Evolutionary conservation across 2,888 invertebrate genomes (phyloP), one percentile per base, ranked within the genome.

Genomic region (Agrotis clavis): DNA sequence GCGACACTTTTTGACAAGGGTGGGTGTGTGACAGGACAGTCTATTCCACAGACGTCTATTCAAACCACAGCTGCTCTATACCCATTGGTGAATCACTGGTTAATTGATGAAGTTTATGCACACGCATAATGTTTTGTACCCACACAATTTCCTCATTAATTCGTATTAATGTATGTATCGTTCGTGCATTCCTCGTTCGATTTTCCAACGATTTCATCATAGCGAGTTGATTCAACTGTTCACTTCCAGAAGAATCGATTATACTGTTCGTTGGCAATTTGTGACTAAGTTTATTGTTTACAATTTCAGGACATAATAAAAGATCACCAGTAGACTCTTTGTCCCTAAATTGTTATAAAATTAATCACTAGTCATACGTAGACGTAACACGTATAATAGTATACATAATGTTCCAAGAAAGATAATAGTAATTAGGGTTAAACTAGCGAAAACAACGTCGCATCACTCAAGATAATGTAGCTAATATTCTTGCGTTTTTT

Each of bases 381-480:
- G 30, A 57, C 57, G 48, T 53, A 53, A 51, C 64, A 63, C 53
- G 45, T 61, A 69, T 75, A n/a, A n/a, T n/a, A n/a, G n/a, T n/a
- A n/a, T n/a, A n/a, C 64, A 59, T 64, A 64, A 25, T 61, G 75
- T 75, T 75, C 64, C 51, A 48, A 81, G 59, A 74, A 59, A 60
- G 74, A 84, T 80, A 71, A 62, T 60, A 64, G 65, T 79, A 81
- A 85, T 85, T 84, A 84, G 61, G 84, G 85, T 80, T 83, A 81
- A 67, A 76, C 57, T 76, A 81, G 56, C 61, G 30, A 74, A 71
- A 70, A 85, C 76, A 79, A 79, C n/a, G 72, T 68, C 75, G 60
- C 76, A 84, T 86, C 86, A 79, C 79, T 86, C 86, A 84, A 76
- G 85, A 85, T 85, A 83, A 75, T 71, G 67, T 74, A 57, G 56